Conservation (phyloP, 2,113 vertebrate species). For the Dascyllus trimaculatus region DNA sequence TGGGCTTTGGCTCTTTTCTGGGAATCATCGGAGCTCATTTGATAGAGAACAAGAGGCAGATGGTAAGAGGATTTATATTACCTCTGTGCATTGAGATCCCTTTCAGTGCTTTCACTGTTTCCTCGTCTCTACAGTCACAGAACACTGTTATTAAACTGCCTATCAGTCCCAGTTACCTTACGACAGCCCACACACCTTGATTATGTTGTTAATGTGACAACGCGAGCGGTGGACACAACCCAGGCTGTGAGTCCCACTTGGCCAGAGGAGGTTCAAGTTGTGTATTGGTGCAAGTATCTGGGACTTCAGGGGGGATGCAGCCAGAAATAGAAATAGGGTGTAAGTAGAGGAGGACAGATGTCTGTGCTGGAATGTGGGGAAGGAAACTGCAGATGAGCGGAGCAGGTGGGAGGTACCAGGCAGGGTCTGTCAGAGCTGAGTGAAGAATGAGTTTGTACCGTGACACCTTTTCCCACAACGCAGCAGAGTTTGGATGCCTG, state of each 20-base stretch:
- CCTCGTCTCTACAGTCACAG: slow-evolving; percentile 17
- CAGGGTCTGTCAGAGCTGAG: slow-evolving; percentile 26
- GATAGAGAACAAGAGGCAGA: slow-evolving; percentile 98
- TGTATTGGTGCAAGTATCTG: slow-evolving; percentile 56
- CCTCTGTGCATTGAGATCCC: slow-evolving; percentile 50
- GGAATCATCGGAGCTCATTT: slow-evolving; percentile 98
- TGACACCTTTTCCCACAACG: slow-evolving; percentile 43
- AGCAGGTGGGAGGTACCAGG: slow-evolving; percentile 53
- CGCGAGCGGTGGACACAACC: slow-evolving; percentile 3
- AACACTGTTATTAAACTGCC: slow-evolving; percentile 28
- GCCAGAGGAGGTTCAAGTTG: slow-evolving; percentile 23
- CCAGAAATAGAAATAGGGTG: slow-evolving; percentile 83
- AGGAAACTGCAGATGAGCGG: slow-evolving; percentile 70
- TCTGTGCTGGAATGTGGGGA: slow-evolving; percentile 74
- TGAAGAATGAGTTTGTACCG: slow-evolving; percentile 63
- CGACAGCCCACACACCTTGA: slow-evolving; percentile 16
- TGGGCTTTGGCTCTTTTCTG: slow-evolving; percentile 97
- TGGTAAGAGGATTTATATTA: slow-evolving; percentile 90
- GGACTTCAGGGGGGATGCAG: slow-evolving; percentile 56
- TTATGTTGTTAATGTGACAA: slow-evolving; percentile 29
- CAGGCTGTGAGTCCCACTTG: background rate
- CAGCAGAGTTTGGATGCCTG: slow-evolving; percentile 29
- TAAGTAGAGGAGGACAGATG: slow-evolving; percentile 82
- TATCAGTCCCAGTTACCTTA: slow-evolving; percentile 23
- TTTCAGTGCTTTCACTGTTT: slow-evolving; percentile 13